phyloP scores from a whole-genome alignment of 2,888 invertebrate genomes.

The Lepidocyrtoides sp. region DNA sequence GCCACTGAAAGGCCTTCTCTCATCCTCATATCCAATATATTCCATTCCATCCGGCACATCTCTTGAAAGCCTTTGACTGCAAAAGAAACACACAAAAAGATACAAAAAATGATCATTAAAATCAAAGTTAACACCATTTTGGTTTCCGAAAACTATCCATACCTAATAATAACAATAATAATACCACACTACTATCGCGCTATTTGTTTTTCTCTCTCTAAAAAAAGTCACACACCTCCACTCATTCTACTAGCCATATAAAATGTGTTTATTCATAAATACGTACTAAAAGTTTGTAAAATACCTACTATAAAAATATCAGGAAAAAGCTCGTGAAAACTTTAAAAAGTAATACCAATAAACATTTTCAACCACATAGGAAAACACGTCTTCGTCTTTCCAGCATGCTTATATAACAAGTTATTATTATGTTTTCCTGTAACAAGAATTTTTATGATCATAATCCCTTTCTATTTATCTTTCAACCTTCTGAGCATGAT shows the following conservation, averaged over 20 bases:
- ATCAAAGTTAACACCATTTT: constrained; percentile 67
- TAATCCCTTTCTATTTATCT: constrained; percentile 77
- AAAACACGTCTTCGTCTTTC: constrained; percentile 43
- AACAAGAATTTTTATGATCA: constrained; percentile 67
- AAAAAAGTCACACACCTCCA: neutral
- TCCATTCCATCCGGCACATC: constrained; percentile 74
- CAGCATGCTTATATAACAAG: neutral
- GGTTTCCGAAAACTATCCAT: constrained; percentile 68
- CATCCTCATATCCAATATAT: constrained; percentile 52
- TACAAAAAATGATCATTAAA: constrained; percentile 56
- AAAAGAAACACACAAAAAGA: constrained; percentile 43
- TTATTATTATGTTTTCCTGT: constrained; percentile 40
- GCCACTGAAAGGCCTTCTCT: constrained; percentile 81
- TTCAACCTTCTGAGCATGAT: constrained; percentile 65
- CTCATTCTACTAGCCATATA: neutral
- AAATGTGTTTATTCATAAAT: constrained; percentile 57
- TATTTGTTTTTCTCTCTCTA: constrained; percentile 37
- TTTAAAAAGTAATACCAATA: constrained; percentile 66
- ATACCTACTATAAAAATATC: constrained; percentile 63
- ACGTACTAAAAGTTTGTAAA: constrained; percentile 38
- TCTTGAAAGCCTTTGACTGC: constrained; percentile 58
- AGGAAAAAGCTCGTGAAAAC: constrained; percentile 73
- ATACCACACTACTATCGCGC: constrained; percentile 21
- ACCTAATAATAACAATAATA: constrained; percentile 34
- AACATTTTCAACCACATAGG: constrained; percentile 70